These are phyloP conservation scores for Falco columbarius DNA, from an alignment of 2,797 vertebrate species.

Conservation along the genomic window DNA sequence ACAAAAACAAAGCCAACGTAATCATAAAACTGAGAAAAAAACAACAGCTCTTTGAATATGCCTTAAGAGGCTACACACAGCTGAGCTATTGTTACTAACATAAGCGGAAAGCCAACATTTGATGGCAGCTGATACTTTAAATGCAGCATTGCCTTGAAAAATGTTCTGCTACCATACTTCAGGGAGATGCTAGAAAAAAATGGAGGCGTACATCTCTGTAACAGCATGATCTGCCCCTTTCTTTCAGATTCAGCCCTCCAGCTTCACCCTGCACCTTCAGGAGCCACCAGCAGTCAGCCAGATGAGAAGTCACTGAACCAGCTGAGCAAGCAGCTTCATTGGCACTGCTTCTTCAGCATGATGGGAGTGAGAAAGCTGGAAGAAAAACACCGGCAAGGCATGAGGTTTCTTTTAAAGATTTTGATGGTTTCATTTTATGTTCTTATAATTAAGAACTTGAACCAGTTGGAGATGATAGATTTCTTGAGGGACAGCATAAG, in stretches of 20 bases:
- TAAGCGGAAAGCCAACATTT: background rate
- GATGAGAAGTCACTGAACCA: background rate
- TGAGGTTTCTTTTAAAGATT: background rate
- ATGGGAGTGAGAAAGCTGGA: background rate
- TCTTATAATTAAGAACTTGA: background rate
- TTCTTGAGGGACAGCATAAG: background rate
- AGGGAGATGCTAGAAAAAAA: fast-evolving
- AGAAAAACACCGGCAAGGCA: background rate
- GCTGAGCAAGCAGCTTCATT: background rate
- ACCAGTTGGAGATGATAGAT: background rate
- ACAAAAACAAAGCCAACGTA: background rate
- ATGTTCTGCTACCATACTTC: background rate
- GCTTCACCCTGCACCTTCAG: background rate
- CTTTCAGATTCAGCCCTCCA: background rate
- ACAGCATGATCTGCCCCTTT: background rate
- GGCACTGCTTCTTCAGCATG: background rate
- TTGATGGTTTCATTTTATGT: background rate
- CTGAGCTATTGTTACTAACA: background rate
- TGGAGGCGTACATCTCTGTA: background rate
- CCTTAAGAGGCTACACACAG: background rate
- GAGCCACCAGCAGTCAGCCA: background rate
- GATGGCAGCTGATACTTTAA: background rate
- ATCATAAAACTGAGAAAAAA: background rate
- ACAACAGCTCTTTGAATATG: background rate
- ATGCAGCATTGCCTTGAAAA: background rate